A percentile compares a stretch with the other conserved stretches of the same genome.
Conservation (phyloP, 1,140 invertebrate species). For the Meloidogyne hapla region DNA sequence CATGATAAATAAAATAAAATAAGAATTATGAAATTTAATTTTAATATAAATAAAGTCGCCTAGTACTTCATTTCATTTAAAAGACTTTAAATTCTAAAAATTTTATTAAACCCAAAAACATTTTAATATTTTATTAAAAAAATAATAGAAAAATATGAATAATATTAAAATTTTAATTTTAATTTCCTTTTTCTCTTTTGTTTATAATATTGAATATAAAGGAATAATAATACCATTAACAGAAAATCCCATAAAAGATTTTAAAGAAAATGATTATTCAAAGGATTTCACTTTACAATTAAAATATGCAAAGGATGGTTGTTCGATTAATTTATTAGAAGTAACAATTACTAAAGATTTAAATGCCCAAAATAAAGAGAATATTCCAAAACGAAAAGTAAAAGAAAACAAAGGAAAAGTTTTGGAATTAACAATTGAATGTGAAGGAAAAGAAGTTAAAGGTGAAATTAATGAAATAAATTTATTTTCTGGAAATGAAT, state of each 20-base stretch:
- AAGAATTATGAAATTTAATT: too few relatives aligned
- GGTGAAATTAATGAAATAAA: not conserved
- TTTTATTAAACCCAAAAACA: too few relatives aligned
- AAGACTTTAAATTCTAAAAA: too few relatives aligned
- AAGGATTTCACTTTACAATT: not conserved
- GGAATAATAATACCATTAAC: not conserved
- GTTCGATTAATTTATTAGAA: not conserved
- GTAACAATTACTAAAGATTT: not conserved
- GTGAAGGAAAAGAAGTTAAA: not conserved
- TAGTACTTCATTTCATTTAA: too few relatives aligned
- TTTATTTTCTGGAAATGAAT: not conserved
- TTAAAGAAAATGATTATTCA: not conserved
- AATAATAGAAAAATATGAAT: too few relatives aligned
- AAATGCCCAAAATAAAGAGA: not conserved
- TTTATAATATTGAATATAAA: too few relatives aligned
- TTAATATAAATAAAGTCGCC: too few relatives aligned
- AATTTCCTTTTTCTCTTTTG: too few relatives aligned
- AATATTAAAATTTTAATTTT: too few relatives aligned
- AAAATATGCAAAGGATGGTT: not conserved
- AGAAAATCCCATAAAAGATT: not conserved
- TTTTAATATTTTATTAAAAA: too few relatives aligned
- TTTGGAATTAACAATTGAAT: not conserved
- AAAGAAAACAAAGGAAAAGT: not conserved
- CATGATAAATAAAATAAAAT: too few relatives aligned
- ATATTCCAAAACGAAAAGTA: not conserved